Evolutionary conservation across 2,113 vertebrate genomes (phyloP).

Genomic region (Boulengeromyrus knoepffleri): DNA sequence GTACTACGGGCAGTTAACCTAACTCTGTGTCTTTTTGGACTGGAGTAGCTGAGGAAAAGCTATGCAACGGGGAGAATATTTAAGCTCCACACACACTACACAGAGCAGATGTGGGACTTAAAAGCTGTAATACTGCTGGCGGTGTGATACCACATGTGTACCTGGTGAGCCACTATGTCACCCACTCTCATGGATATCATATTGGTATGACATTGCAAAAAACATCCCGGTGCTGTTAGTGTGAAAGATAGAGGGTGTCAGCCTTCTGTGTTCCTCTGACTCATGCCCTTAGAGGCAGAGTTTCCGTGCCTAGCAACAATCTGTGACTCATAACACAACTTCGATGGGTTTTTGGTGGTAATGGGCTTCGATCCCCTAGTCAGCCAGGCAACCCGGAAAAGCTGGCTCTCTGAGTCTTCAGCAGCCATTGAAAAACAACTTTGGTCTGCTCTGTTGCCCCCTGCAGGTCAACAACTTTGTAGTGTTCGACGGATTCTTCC

Average conservation of each 20-base stretch:
- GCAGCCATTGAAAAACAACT: neutral
- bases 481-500: conserved; percentile 82
- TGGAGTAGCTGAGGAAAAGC: neutral
- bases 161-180: neutral
- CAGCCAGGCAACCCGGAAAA: neutral
- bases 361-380: neutral
- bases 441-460: neutral
- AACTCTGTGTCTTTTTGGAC: neutral
- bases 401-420: neutral
- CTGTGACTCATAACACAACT: neutral
- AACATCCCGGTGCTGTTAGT: neutral
- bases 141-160: neutral
- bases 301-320: neutral
- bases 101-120: neutral
- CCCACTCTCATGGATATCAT: neutral
- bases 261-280: neutral
- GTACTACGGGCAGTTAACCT: neutral
- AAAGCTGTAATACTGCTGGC: neutral
- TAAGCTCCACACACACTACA: neutral
- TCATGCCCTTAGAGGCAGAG: neutral
- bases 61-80: neutral
- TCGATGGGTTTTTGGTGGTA: neutral
- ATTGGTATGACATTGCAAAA: neutral
- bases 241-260: neutral
- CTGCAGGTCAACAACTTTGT: conserved; percentile 88